Evolutionary conservation across 2,113 vertebrate genomes (phyloP).

Genomic region (Rhombomys opimus): DNA sequence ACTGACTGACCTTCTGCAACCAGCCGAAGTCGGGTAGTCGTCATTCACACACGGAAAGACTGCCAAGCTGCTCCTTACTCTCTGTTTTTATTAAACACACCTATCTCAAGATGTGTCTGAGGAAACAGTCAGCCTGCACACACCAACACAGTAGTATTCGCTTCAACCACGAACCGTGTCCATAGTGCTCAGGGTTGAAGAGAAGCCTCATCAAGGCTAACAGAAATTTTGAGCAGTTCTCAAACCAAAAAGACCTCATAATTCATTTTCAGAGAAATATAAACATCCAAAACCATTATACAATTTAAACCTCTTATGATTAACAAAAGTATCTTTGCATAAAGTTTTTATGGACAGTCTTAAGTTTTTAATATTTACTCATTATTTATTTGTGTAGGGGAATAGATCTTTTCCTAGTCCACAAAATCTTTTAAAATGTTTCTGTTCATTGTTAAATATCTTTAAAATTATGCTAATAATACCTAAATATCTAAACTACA

Average conservation of each 20-base stretch:
- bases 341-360: not conserved
- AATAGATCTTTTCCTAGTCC: not conserved
- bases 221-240: not conserved
- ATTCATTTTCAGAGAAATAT: slow-evolving; percentile 14
- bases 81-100: not conserved
- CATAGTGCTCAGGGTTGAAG: too few species aligned
- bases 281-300: not conserved
- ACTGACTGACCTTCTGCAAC: not conserved
- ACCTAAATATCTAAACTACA: not conserved
- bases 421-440: slow-evolving; percentile 9
- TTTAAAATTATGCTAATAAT: not conserved
- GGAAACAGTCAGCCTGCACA: not conserved
- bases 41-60: not conserved
- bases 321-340: not conserved
- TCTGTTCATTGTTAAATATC: slow-evolving; percentile 25
- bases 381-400: not conserved
- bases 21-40: not conserved
- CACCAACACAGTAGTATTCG: not conserved
- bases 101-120: not conserved
- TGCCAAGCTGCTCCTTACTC: not conserved
- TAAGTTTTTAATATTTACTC: not conserved
- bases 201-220: not conserved
- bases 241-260: not conserved
- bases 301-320: not conserved
- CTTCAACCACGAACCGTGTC: not conserved